These are phyloP conservation scores for Tympanuchus pallidicinctus DNA, from an alignment of 2,113 vertebrate species.

Conservation along the genomic window DNA sequence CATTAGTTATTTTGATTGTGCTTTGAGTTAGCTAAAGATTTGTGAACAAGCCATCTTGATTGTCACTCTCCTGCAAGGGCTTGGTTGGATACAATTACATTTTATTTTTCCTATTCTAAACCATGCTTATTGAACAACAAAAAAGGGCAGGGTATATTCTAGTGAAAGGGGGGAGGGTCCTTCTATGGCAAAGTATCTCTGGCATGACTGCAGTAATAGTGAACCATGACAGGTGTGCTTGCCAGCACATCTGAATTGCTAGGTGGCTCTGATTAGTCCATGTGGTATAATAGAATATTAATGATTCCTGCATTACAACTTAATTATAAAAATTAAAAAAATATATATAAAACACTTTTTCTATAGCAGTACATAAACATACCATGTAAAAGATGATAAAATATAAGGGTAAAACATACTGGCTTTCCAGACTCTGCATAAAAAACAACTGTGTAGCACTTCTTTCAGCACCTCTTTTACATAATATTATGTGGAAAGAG, in stretches of 20 bases:
- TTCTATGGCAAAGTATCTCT: neutral
- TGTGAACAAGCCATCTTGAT: neutral
- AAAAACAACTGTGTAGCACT: neutral
- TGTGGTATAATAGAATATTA: fast-evolving
- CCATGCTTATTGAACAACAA: neutral
- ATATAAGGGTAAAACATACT: neutral
- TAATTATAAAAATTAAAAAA: slow-evolving; percentile 55
- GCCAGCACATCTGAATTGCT: neutral
- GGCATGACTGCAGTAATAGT: neutral
- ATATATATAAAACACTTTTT: neutral
- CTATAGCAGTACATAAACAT: neutral
- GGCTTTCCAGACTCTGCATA: neutral
- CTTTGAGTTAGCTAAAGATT: neutral
- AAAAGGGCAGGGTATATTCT: neutral
- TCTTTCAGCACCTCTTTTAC: neutral
- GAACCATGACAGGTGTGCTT: neutral
- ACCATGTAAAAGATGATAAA: neutral
- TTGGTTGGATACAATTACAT: neutral
- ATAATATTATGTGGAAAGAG: neutral
- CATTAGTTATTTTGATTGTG: neutral
- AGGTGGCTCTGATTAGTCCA: neutral
- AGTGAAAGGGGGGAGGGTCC: neutral
- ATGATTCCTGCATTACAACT: neutral
- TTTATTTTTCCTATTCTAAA: neutral
- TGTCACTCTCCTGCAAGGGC: neutral